Evolutionary conservation across 2,113 vertebrate species (phyloP), one percentile per base, ranked within the genome.

Genomic region (Theristicus caerulescens): DNA sequence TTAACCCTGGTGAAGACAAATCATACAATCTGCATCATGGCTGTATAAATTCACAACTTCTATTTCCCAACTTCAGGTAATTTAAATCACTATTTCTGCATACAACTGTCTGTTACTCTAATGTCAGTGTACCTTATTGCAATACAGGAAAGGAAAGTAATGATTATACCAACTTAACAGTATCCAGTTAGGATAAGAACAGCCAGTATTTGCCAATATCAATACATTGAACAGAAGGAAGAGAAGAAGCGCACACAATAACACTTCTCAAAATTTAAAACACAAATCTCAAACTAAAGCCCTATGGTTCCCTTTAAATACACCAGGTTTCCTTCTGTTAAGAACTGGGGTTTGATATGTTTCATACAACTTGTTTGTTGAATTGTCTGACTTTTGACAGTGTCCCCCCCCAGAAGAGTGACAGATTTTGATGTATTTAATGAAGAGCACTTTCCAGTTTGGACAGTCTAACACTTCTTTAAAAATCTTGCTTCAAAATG

Each of bases 371-470:
- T 38, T 58, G 61, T 77, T 57, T 88, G 74, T 70, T 94, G 66
- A 69, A 88, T 93, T 95, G 54, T 94, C 54, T 96, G 34, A 36
- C 78, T 95, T 83, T 77, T 76, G 84, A 57, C 78, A 91, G 82
- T 71, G 65, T 73, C 36, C 38, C 77, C 77, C 38, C 80, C n/a
- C 26, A 86, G 77, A 82, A 85, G 29, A 84, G 80, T 86, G 73
- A 82, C 76, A 91, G 54, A 38, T 96, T 93, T 95, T 91, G 94
- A 67, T 97, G 44, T 96, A 44, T 94, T 95, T 82, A 94, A 72
- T 62, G 62, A 94, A 96, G 86, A 74, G 91, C 84, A 86, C 92
- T 96, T 97, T 38, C 14, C 86, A 93, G 86, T 93, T 97, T 82
- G 83, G 62, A 93, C 58, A 93, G 73, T 79, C 47, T 65, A 64